Evolutionary conservation across 2,888 invertebrate species (phyloP), one percentile per base, ranked within the genome.

Genomic region (Gandaritis pyraliata): DNA sequence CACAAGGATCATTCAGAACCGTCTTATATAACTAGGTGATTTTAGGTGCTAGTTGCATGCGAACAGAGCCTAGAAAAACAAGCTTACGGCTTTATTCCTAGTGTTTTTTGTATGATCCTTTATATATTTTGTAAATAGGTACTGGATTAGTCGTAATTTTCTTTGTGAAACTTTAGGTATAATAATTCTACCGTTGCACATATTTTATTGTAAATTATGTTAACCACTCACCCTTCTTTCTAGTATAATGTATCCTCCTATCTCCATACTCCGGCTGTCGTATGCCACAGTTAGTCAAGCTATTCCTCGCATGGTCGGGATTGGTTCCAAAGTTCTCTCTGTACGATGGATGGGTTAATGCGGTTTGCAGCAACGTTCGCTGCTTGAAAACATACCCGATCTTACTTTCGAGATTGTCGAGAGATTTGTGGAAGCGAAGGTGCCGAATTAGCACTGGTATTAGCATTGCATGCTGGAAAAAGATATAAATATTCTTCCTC

Each of bases 311-410:
- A 81, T 99, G 99, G 85, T 99, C 99, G 0, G 98, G 98, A 88
- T 99, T 99, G 0, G 99, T 99, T 0, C 99, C 99, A 78, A 98
- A 99, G 89, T 99, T 98, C 83, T 98, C 98, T 57, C 98, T 93
- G 78, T 99, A 99, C 1, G 99, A 99, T 0, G 99, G 99, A 92
- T 99, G 99, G 0, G 99, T 99, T n/a, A 99, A 85, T 0, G 99
- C 98, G 43, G 98, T 92, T 80, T 99, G 99, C 0, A 99, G 90
- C 0, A 99, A 87, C 58, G 95, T 95, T 7, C 97, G 93, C 82
- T 99, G 98, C 71, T 95, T 94, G 86, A 99, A 99, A 66, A 95
- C 94, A 77, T 99, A 98, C 1, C 94, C 94, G 52, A 98, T 94
- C 18, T 94, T 95, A 15, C 93, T 83, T 82, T 99, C 98, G 0